phyloP scores from a whole-genome alignment of 2,113 vertebrate species.

The Charadrius vociferus region DNA sequence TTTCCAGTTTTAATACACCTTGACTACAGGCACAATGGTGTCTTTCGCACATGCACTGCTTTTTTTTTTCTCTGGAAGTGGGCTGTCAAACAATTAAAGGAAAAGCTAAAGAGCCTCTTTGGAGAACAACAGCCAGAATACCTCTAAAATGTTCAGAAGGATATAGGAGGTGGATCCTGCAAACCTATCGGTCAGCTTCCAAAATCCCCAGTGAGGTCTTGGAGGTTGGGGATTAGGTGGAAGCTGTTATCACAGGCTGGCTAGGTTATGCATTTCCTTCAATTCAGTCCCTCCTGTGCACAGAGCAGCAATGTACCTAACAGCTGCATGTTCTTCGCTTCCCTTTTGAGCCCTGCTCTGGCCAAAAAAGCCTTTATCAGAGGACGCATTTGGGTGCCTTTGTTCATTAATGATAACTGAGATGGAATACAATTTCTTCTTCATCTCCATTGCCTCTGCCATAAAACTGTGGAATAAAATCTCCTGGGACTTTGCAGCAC shows the following conservation, averaged over 20 bases:
- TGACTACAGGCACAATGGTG: background rate
- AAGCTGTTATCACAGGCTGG: background rate
- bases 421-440: background rate
- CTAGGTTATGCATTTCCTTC: slow-evolving; percentile 41
- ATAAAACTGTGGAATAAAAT: background rate
- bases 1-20: background rate
- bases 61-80: background rate
- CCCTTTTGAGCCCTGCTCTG: background rate
- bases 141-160: background rate
- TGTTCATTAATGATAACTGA: background rate
- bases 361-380: slow-evolving; percentile 38
- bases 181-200: background rate
- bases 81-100: background rate
- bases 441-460: background rate
- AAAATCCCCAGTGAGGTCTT: background rate
- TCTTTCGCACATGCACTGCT: background rate
- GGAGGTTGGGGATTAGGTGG: background rate
- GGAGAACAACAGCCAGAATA: background rate
- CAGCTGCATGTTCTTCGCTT: slow-evolving; percentile 11
- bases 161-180: background rate
- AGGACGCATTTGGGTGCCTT: background rate
- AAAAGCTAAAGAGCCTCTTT: background rate
- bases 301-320: background rate
- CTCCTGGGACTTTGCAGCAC: background rate
- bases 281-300: slow-evolving; percentile 2